Evolutionary conservation across 2,113 vertebrate species (phyloP).

Genomic region (Octodon degus): DNA sequence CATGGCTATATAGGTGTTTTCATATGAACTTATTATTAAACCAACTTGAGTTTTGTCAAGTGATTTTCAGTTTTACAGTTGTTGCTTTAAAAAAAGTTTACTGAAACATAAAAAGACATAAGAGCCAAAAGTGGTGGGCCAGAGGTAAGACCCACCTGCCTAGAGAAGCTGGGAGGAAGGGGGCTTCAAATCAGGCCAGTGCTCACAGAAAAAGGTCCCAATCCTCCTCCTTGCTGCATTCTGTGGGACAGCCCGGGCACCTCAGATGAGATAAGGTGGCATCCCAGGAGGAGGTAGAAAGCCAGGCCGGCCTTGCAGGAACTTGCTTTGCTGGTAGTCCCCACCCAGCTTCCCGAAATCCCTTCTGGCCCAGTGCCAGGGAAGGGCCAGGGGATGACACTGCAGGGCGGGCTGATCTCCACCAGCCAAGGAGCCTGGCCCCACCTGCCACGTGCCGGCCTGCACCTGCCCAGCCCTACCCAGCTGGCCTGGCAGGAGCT

Average conservation of each 20-base stretch:
- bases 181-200: background rate
- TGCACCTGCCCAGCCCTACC: background rate
- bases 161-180: background rate
- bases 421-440: background rate
- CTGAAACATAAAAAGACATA: background rate
- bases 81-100: background rate
- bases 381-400: background rate
- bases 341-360: background rate
- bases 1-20: background rate
- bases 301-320: background rate
- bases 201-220: background rate
- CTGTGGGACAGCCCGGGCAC: accelerated
- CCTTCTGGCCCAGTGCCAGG: background rate
- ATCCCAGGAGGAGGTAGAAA: background rate
- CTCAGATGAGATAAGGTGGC: background rate
- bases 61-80: background rate
- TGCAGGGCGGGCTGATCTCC: background rate
- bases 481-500: background rate
- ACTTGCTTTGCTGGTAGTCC: background rate
- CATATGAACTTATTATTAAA: background rate
- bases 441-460: background rate
- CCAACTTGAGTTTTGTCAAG: background rate
- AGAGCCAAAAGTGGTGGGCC: background rate
- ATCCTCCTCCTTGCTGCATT: background rate
- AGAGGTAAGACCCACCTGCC: background rate